Percentiles rank a stretch among this genome's conserved stretches.
phyloP scores from a whole-genome alignment of 2,113 vertebrate species.

The Embiotoca jacksoni region DNA sequence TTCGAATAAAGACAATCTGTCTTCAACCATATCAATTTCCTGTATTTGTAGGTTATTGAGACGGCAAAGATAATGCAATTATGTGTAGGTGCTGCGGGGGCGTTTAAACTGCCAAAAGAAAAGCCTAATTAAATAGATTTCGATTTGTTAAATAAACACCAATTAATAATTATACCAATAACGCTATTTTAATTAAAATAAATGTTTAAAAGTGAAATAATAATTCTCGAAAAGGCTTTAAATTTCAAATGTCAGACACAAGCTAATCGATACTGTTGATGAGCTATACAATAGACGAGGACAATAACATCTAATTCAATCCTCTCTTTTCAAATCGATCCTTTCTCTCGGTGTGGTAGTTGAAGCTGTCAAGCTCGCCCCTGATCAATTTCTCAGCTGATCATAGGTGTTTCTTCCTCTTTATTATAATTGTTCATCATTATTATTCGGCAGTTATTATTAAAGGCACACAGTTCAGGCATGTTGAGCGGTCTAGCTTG shows the following conservation, averaged over 20 bases:
- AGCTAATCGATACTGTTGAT: slow-evolving; percentile 26
- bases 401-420: not conserved
- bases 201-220: not conserved
- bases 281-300: slow-evolving; percentile 1
- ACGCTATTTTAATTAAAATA: not conserved
- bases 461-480: slow-evolving; percentile 59
- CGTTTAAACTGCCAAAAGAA: not conserved
- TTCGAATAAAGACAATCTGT: slow-evolving; percentile 99
- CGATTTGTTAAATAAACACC: not conserved
- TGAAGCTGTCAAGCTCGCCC: slow-evolving; percentile 7
- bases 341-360: not conserved
- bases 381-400: not conserved
- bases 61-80: slow-evolving; percentile 3
- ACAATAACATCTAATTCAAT: slow-evolving; percentile 23
- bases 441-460: not conserved
- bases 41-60: slow-evolving; percentile 75
- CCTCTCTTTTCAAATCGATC: not conserved
- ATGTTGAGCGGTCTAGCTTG: slow-evolving; percentile 63
- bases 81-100: not conserved
- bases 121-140: not conserved
- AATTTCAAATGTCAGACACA: not conserved
- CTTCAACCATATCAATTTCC: slow-evolving; percentile 81
- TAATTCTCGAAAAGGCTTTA: not conserved
- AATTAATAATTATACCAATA: not conserved
- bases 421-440: not conserved